Base-by-base conservation (phyloP, 2,113 vertebrate species). In the Zapus hudsonius region DNA sequence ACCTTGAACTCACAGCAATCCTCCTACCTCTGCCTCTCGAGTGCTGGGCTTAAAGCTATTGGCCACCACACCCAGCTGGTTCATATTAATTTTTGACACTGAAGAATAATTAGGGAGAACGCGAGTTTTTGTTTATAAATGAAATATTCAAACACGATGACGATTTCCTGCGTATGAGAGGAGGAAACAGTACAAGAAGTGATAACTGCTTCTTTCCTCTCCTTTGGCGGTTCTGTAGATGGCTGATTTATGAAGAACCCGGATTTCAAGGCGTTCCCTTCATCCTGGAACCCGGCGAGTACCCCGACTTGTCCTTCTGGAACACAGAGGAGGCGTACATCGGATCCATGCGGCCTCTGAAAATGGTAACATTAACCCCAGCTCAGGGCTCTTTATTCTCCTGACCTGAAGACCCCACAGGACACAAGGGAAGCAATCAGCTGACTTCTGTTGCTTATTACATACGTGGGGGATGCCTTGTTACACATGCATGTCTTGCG, bases 191-290 rank as follows among this genome's bases (percentile, higher is more conserved):
- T 55, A n/a, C n/a, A 42, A 36, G 40, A 83, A 67, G n/a, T 83
- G 63, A 67, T 11, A 5, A 29, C 61, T 79, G 11, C 81, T 74
- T 90, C 85, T 80, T 42, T 42, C 29, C 55, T 93, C 72, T n/a
- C n/a, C n/a, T 7, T 23, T 42, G 52, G 20, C 86, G 42, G 2
- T 33, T 74, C 5, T 96, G 80, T 85, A 99, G 99, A 81, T 99
- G 99, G 99, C 95, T 99, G 74, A 97, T 99, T 87, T 99, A 99
- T 95, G 98, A 98, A 97, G 98, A 99, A 75, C 98, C 99, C 80
- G 99, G 98, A 61, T 99, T 99, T 94, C 98, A 97, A 70, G 99
- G 99, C 42, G 74, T 99, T 1, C 96, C 99, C 55, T 98, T 98
- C 59, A 98, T 99, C 94, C 95, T 99, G 97, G 98, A 99, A 80